phyloP scores from a whole-genome alignment of 2,888 invertebrate species.

The Polyploca ridens region DNA sequence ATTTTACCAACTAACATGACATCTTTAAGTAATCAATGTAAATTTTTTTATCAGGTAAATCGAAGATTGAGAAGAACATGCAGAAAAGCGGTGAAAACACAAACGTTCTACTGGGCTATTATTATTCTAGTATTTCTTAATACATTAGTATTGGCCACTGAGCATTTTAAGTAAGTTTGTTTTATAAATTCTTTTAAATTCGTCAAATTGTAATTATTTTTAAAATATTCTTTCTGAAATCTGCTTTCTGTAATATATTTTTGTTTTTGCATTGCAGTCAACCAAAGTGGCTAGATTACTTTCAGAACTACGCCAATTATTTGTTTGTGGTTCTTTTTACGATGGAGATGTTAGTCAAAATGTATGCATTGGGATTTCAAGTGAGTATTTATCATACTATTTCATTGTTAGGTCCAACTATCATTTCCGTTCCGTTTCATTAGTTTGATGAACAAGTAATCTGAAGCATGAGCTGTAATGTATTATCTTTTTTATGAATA shows the following conservation, averaged over 20 bases:
- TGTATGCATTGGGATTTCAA: constrained; percentile 99
- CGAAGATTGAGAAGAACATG: constrained; percentile 95
- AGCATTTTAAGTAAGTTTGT: constrained; percentile 89
- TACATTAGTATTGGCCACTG: constrained; percentile 97
- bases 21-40: background rate
- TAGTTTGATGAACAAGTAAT: too few relatives aligned
- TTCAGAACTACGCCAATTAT: constrained; percentile 98
- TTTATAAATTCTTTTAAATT: too few relatives aligned
- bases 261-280: constrained; percentile 81
- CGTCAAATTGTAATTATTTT: too few relatives aligned
- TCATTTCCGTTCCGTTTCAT: too few relatives aligned
- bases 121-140: constrained; percentile 98
- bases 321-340: constrained; percentile 99
- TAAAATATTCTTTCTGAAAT: background rate
- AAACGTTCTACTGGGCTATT: constrained; percentile 99
- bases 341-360: constrained; percentile 99
- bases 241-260: background rate
- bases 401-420: background rate
- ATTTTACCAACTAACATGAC: too few relatives aligned
- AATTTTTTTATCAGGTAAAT: constrained; percentile 83
- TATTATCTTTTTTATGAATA: too few relatives aligned
- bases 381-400: constrained; percentile 72
- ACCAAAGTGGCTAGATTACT: constrained; percentile 95
- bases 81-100: constrained; percentile 97
- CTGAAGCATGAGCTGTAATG: too few relatives aligned